phyloP scores from a whole-genome alignment of 2,797 vertebrate species.

The Chloroceryle inda region DNA sequence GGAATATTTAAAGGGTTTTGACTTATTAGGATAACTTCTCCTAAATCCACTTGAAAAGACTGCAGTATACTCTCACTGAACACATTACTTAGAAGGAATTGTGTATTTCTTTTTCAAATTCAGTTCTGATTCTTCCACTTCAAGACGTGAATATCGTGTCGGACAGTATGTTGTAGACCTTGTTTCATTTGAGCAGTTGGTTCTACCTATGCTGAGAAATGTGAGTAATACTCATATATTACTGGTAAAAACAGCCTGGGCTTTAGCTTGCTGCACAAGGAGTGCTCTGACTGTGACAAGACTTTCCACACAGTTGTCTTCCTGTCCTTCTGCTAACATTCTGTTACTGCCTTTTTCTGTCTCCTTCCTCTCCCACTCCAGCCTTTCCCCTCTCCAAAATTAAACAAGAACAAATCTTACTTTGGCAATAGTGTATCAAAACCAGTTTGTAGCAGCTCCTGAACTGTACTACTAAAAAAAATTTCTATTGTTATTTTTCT shows the following conservation, averaged over 20 bases:
- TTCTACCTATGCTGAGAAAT: constrained; percentile 89
- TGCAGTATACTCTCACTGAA: not conserved
- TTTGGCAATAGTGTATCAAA: not conserved
- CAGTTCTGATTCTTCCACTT: constrained; percentile 70
- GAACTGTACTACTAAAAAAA: not conserved
- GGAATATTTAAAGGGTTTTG: not conserved
- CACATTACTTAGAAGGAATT: not conserved
- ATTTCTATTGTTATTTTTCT: not conserved
- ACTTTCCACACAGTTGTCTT: not conserved
- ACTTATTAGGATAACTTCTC: not conserved
- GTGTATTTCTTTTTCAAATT: not conserved
- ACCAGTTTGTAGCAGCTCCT: constrained; percentile 5
- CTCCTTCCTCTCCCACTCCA: not conserved
- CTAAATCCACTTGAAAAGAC: not conserved
- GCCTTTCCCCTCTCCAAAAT: not conserved
- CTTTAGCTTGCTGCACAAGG: not conserved
- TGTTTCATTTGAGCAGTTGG: constrained; percentile 90
- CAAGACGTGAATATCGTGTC: constrained; percentile 84
- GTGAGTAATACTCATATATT: constrained; percentile 77
- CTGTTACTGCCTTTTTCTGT: not conserved
- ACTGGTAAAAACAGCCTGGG: not conserved
- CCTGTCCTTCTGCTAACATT: not conserved
- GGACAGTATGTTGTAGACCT: constrained; percentile 94
- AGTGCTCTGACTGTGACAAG: not conserved
- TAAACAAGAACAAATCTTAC: not conserved